Percentiles rank a stretch among this genome's conserved stretches.
Conservation (phyloP, 1,140 invertebrate species). For the Orussus abietinus region DNA sequence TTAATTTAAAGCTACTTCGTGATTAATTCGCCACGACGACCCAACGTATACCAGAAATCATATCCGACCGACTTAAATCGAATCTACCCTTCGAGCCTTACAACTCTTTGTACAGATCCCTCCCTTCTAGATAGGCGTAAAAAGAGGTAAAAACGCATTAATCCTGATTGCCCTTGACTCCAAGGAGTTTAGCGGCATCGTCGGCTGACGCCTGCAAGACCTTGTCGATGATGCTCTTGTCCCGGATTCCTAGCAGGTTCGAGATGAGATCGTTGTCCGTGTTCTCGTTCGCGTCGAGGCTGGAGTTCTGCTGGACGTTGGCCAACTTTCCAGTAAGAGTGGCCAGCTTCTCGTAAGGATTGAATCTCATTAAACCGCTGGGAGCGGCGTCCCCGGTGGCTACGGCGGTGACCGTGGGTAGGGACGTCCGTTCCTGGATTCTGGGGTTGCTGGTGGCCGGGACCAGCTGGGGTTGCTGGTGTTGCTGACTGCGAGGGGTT, state of each 20-base stretch:
- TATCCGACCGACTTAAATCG: no score
- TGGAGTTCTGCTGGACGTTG: slow-evolving; percentile 49
- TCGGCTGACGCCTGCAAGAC: slow-evolving; percentile 77
- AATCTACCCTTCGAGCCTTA: no score
- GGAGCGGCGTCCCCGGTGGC: slow-evolving; percentile 45
- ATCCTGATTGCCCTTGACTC: slow-evolving; percentile 61
- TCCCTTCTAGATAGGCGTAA: no score
- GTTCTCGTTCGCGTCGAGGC: slow-evolving; percentile 52
- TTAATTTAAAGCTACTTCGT: no score
- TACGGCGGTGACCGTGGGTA: slow-evolving; percentile 38
- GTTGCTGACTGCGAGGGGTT: slow-evolving; percentile 43
- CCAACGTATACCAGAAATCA: no score
- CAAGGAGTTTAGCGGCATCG: slow-evolving; percentile 82
- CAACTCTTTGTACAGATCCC: no score
- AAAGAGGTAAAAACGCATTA: no score
- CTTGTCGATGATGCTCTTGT: slow-evolving; percentile 82
- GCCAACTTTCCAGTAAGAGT: slow-evolving; percentile 56
- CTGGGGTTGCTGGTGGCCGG: slow-evolving; percentile 23
- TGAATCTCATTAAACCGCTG: slow-evolving; percentile 37
- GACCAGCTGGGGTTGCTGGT: slow-evolving; percentile 22
- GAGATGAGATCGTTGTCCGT: slow-evolving; percentile 76
- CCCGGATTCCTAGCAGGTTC: slow-evolving; percentile 82
- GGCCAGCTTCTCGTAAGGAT: slow-evolving; percentile 43
- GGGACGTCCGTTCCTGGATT: slow-evolving; percentile 36
- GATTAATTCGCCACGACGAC: no score